These are phyloP conservation scores for Xenopus petersii DNA, from an alignment of 2,797 vertebrate genomes.

Conservation along the genomic window DNA sequence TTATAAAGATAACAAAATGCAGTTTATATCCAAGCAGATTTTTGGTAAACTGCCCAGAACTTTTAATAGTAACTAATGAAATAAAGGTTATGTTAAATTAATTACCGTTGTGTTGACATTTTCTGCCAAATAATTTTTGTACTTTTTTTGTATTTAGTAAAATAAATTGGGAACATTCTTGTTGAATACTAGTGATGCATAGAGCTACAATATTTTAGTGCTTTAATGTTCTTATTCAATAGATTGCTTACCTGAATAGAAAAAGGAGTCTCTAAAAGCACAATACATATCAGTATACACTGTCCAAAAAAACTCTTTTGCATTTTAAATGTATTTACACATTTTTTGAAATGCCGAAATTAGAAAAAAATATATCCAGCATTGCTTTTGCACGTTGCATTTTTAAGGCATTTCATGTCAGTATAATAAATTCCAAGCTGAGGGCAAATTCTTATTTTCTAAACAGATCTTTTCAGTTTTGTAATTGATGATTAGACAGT, in stretches of 20 bases:
- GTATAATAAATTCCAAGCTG: too few species aligned
- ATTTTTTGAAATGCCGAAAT: too few species aligned
- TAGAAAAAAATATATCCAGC: too few species aligned
- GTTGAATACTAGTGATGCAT: background rate
- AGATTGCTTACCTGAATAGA: slow-evolving; percentile 19
- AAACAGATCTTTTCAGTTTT: too few species aligned
- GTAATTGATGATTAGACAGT: too few species aligned
- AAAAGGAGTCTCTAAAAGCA: background rate
- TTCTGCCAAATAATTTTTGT: slow-evolving; percentile 41
- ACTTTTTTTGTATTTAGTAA: background rate
- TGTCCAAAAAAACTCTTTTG: too few species aligned
- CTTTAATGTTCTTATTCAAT: background rate
- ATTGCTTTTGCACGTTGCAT: too few species aligned
- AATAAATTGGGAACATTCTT: background rate
- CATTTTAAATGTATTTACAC: too few species aligned
- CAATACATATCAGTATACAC: background rate
- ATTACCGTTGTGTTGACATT: slow-evolving; percentile 56
- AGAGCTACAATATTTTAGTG: too few species aligned
- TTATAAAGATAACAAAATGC: slow-evolving; percentile 57
- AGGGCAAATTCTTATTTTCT: too few species aligned
- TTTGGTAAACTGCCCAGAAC: slow-evolving; percentile 60
- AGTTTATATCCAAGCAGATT: slow-evolving; percentile 60
- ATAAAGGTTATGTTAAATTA: slow-evolving; percentile 67
- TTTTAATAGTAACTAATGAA: slow-evolving; percentile 55
- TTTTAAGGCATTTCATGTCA: too few species aligned